phyloP scores from a whole-genome alignment of 2,797 vertebrate genomes.

The Erethizon dorsatum region DNA sequence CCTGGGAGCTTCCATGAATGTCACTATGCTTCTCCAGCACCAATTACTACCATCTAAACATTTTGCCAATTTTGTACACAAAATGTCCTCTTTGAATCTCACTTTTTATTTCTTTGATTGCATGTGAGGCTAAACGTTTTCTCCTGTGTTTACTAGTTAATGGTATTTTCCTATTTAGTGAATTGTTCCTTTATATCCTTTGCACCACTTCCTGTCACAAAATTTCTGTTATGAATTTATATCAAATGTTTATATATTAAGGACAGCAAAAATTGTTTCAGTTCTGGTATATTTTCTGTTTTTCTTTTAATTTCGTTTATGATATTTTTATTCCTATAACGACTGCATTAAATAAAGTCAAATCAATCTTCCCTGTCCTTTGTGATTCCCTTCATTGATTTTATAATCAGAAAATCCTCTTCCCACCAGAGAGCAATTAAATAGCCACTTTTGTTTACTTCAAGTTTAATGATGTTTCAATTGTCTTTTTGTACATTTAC shows the following conservation, averaged over 20 bases:
- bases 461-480: slow-evolving; percentile 64
- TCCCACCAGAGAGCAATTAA: slow-evolving; percentile 41
- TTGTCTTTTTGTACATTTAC: slow-evolving; percentile 16
- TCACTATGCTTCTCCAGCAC: not conserved
- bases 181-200: not conserved
- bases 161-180: slow-evolving; percentile 24
- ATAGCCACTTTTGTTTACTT: slow-evolving; percentile 66
- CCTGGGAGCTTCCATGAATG: not conserved
- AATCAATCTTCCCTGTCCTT: slow-evolving; percentile 48
- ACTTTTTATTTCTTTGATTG: not conserved
- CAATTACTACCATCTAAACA: not conserved
- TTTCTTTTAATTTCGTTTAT: slow-evolving; percentile 59
- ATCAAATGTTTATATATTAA: slow-evolving; percentile 52
- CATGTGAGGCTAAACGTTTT: not conserved
- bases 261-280: slow-evolving; percentile 33
- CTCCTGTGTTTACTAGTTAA: not conserved
- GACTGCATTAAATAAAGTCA: slow-evolving; percentile 41
- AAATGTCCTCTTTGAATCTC: not conserved
- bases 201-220: not conserved
- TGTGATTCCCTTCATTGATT: slow-evolving; percentile 67
- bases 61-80: not conserved
- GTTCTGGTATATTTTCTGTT: slow-evolving; percentile 40
- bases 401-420: slow-evolving; percentile 70
- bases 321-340: slow-evolving; percentile 34
- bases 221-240: slow-evolving; percentile 22